These are phyloP conservation scores for Acarapis woodi DNA, from an alignment of 1,140 invertebrate genomes.

Conservation along the genomic window DNA sequence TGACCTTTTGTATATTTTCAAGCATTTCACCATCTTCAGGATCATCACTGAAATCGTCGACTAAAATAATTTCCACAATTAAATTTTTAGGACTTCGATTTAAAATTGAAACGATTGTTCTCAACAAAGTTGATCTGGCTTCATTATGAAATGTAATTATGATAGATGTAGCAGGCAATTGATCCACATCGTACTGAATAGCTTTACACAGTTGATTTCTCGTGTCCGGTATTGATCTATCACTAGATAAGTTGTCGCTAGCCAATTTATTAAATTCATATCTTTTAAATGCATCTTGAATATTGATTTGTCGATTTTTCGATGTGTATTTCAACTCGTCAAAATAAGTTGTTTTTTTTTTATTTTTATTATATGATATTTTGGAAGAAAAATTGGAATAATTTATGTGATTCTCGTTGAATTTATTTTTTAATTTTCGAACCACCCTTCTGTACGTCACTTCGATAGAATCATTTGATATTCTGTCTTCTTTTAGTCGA, in stretches of 20 bases:
- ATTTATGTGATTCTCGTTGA: too few species aligned
- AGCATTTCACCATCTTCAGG: not conserved
- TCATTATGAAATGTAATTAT: conserved; percentile 25
- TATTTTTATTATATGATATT: too few species aligned
- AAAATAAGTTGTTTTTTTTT: too few species aligned
- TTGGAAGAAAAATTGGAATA: too few species aligned
- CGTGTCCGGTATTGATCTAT: not conserved
- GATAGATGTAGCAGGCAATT: conserved; percentile 17
- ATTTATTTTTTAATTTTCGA: too few species aligned
- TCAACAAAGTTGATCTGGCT: conserved; percentile 22
- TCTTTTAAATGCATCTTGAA: not conserved
- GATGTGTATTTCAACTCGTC: too few species aligned
- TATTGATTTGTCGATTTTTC: too few species aligned
- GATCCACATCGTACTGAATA: not conserved
- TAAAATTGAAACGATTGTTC: conserved; percentile 21
- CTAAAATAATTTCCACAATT: conserved; percentile 22
- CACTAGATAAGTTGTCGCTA: not conserved
- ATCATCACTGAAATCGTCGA: conserved; percentile 23
- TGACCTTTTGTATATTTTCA: too few species aligned
- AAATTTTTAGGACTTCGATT: conserved; percentile 19
- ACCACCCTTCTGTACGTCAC: too few species aligned
- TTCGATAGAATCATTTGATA: too few species aligned
- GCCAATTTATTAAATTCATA: not conserved
- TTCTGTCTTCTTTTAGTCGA: not conserved
- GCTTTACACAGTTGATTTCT: not conserved